Base-by-base conservation (phyloP, 2,888 invertebrate species). In the Sepiola atlantica region DNA sequence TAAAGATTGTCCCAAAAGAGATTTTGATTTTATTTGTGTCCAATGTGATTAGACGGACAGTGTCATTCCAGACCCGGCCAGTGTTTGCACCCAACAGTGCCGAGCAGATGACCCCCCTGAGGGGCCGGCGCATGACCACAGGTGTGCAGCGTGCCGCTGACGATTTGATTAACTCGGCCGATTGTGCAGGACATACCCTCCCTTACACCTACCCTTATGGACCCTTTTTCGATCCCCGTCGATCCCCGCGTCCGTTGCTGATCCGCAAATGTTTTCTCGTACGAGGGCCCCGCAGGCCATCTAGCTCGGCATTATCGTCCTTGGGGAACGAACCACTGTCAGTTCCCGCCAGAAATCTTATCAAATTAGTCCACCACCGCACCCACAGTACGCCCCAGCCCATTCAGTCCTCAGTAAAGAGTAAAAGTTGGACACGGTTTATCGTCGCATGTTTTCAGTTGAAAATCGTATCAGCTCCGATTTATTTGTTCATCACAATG, bases 111-210 rank as follows among this genome's bases (percentile, higher is more conserved):
- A 77, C 77, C 77, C 77, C 77, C 77, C 77, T 77, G 77, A 77
- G 77, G 77, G 77, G n/a, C 77, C n/a, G 32, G 77, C 77, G 77
- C 77, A 77, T 77, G 77, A 77, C 77, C 77, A 77, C 77, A 77
- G 77, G 77, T 77, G 77, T 77, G 77, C 77, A 77, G 77, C 77
- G 77, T n/a, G 77, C n/a, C n/a, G 77, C n/a, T 77, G n/a, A 77
- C 77, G 77, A 77, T 77, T 77, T 77, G 77, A 77, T 77, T 77
- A 77, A 77, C 77, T 77, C 77, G 77, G n/a, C n/a, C n/a, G n/a
- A 77, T 77, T 77, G 77, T 77, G 28, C 77, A 10, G 77, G 77
- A 77, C n/a, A 32, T 77, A n/a, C n/a, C n/a, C 16, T 14, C n/a
- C n/a, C n/a, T n/a, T n/a, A 14, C n/a, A n/a, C n/a, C 14, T 16